phyloP scores from a whole-genome alignment of 2,888 invertebrate genomes.

The Ceraclea dissimilis region DNA sequence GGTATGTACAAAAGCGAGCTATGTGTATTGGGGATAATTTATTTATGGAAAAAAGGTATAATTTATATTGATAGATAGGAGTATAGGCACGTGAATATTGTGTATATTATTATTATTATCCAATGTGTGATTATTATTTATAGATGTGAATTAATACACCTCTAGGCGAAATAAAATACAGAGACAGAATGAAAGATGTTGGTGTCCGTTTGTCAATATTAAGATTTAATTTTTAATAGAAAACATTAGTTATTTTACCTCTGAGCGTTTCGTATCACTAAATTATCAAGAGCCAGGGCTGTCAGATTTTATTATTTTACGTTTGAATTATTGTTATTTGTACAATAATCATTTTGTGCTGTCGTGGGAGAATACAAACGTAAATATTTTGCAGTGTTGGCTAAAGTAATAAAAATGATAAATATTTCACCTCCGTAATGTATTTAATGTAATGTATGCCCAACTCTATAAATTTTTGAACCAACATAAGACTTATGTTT shows the following conservation, averaged over 20 bases:
- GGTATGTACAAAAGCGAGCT: too few species aligned
- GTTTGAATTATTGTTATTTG: background rate
- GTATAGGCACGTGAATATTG: background rate
- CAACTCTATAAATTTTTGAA: too few species aligned
- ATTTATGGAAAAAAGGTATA: background rate
- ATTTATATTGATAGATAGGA: background rate
- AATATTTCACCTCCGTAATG: too few species aligned
- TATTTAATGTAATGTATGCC: too few species aligned
- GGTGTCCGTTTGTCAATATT: slow-evolving; percentile 16
- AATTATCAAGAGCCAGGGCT: slow-evolving; percentile 4
- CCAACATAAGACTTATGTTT: too few species aligned
- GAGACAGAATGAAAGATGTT: slow-evolving; percentile 9
- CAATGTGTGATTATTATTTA: slow-evolving; percentile 16
- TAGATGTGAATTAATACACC: slow-evolving; percentile 10
- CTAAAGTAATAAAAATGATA: too few species aligned
- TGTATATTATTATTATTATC: slow-evolving; percentile 4
- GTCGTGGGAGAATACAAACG: too few species aligned
- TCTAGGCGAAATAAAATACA: slow-evolving; percentile 8
- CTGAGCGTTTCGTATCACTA: slow-evolving; percentile 11
- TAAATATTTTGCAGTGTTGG: too few species aligned
- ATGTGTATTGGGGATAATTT: too few species aligned
- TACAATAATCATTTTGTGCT: background rate
- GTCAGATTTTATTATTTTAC: background rate
- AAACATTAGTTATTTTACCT: slow-evolving; percentile 16
- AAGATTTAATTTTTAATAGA: slow-evolving; percentile 18